Base-by-base conservation (phyloP, 1,140 invertebrate genomes). In the Spodoptera frugiperda region DNA sequence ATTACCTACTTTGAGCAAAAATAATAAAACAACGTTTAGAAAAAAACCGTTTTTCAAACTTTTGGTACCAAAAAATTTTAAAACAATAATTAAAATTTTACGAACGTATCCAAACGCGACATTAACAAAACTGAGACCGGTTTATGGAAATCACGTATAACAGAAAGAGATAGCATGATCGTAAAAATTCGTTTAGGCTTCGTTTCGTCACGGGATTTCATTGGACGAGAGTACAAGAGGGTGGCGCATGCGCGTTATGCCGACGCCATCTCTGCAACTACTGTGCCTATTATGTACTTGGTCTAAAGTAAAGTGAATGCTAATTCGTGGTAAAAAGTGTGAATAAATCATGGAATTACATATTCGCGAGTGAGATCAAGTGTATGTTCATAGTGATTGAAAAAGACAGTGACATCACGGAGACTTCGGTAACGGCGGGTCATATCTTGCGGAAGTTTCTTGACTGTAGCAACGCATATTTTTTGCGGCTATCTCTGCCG, bases 191-290 rank as follows among this genome's bases (percentile, higher is more conserved):
- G 86, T 87, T 87, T 85, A 72, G 68, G 80, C 80, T 78, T 89
- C 84, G 82, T 88, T 80, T 83, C 82, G 80, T 85, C 80, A 87
- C 84, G 79, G 61, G 67, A 79, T 87, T 88, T 87, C 80, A 92
- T 92, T 93, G 90, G 90, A 80, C 44, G 82, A 85, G 67, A 85
- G 78, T 78, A 78, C 78, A 87, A 89, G 89, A 92, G 89, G 91
- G 92, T 93, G 91, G 91, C 92, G 92, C 93, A 94, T 94, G 93
- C 93, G 93, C 92, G 91, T 91, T 93, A 84, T 88, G 91, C 89
- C 93, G 93, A 94, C 93, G 93, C 93, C 93, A 94, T 94, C 92
- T 93, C 90, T 91, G 80, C 87, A 90, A 90, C 84, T 92, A 89
- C 87, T 90, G 89, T 93, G 87, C 89, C 87, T 88, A 88, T 90